Evolutionary conservation across 2,888 invertebrate species (phyloP).

Genomic region (Lithophane leautieri): DNA sequence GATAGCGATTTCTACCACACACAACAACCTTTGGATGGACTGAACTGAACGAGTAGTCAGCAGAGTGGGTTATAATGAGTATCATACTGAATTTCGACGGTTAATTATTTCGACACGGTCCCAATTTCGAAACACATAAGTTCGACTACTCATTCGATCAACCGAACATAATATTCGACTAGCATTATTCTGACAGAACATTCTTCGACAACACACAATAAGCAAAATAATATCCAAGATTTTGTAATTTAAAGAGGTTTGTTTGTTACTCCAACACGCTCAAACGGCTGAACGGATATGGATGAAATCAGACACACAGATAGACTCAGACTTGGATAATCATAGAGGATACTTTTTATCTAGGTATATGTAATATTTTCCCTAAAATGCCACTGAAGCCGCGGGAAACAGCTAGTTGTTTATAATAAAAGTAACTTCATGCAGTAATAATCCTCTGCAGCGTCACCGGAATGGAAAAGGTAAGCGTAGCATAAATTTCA

Average conservation of each 20-base stretch:
- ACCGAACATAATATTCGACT: no score
- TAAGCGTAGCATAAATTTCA: slow-evolving; percentile 7
- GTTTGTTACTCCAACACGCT: no score
- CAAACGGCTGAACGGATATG: background rate
- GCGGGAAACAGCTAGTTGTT: background rate
- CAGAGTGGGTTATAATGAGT: no score
- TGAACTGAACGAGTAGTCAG: background rate
- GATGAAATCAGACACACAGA: background rate
- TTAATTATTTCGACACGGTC: no score
- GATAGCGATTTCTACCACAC: background rate
- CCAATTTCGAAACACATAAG: no score
- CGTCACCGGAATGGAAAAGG: slow-evolving; percentile 2
- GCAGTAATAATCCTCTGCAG: slow-evolving; percentile 2
- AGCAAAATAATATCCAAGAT: background rate
- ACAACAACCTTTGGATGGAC: no score
- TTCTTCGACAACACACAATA: no score
- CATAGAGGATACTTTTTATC: background rate
- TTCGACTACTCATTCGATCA: no score
- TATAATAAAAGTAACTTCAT: background rate
- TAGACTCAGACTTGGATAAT: background rate
- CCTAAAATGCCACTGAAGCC: no score
- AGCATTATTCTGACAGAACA: no score
- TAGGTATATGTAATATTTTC: background rate
- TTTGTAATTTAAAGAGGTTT: background rate
- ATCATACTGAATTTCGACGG: no score